Base-by-base conservation (phyloP, 1,140 invertebrate species). In the Pantala flavescens region DNA sequence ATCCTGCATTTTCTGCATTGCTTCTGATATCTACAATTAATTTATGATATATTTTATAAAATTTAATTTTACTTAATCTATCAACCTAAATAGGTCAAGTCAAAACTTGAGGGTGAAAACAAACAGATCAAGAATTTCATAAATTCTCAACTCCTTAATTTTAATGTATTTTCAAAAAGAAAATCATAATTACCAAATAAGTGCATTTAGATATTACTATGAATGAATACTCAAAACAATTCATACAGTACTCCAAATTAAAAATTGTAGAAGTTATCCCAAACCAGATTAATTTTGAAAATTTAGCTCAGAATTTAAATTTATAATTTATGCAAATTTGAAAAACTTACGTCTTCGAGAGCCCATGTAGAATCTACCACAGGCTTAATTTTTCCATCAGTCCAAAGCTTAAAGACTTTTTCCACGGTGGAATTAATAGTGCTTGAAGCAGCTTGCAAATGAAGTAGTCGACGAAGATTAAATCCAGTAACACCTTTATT, bases 1-100 rank as follows among this genome's bases (percentile, higher is more conserved):
- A 79, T 96, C 93, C 81, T 95, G 93, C 88, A 96, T 91, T 81
- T 92, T 93, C 82, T 94, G 92, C 93, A 96, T 95, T 0, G 92
- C 94, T 78, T 95, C 93, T 28, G 88, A 87, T 23, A 93, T 90
- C 90, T 92, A 77, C 23, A 78, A n/a, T n/a, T n/a, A n/a, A n/a
- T n/a, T n/a, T n/a, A n/a, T n/a, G n/a, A n/a, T n/a, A n/a, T 76
- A 75, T n/a, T n/a, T 36, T 36, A 36, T 2, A 36, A 36, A 72
- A 74, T 76, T 70, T 23, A 5, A 28, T 63, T 43, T 23, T 21
- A 23, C 23, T 42, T 55, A 71, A 73, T n/a, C 19, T 70, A 42
- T 76, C 49, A 28, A 49, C 1, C 23, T 72, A 19, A 12, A 11
- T 16, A n/a, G n/a, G n/a, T n/a, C n/a, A n/a, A n/a, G n/a, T n/a